Percentiles rank a stretch among this genome's conserved stretches.
Evolutionary conservation across 2,113 vertebrate species (phyloP).

Genomic region (Pteronura brasiliensis): DNA sequence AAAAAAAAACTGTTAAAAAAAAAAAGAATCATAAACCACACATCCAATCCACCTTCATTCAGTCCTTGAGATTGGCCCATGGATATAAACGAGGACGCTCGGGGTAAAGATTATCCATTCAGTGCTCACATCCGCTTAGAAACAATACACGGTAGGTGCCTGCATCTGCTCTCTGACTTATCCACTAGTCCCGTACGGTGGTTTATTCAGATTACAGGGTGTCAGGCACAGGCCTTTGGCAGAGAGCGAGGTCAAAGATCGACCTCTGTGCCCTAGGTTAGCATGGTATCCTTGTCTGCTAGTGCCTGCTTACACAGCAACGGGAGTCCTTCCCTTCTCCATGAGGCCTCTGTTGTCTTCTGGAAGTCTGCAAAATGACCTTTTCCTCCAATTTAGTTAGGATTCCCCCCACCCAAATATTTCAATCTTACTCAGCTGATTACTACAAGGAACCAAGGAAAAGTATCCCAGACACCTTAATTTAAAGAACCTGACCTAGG

Average conservation of each 20-base stretch:
- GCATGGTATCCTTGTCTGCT: background rate
- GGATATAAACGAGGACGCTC: background rate
- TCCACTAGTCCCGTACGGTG: background rate
- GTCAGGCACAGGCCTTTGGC: background rate
- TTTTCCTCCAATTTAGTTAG: slow-evolving; percentile 13
- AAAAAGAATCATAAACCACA: background rate
- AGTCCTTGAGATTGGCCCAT: background rate
- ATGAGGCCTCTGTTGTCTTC: background rate
- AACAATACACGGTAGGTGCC: background rate
- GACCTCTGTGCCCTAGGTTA: background rate
- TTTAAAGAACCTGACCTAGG: slow-evolving; percentile 40
- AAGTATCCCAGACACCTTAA: background rate
- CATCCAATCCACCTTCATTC: background rate
- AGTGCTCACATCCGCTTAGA: background rate
- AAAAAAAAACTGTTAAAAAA: no score
- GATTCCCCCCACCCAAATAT: background rate
- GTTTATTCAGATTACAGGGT: background rate
- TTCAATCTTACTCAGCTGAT: background rate
- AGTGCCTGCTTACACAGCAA: background rate
- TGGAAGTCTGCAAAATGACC: background rate
- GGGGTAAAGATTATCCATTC: background rate
- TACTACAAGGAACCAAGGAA: background rate
- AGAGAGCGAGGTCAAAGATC: background rate
- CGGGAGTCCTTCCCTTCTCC: background rate
- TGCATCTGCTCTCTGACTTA: background rate